Conservation (phyloP, 2,888 invertebrate genomes). For the Spodoptera littoralis region DNA sequence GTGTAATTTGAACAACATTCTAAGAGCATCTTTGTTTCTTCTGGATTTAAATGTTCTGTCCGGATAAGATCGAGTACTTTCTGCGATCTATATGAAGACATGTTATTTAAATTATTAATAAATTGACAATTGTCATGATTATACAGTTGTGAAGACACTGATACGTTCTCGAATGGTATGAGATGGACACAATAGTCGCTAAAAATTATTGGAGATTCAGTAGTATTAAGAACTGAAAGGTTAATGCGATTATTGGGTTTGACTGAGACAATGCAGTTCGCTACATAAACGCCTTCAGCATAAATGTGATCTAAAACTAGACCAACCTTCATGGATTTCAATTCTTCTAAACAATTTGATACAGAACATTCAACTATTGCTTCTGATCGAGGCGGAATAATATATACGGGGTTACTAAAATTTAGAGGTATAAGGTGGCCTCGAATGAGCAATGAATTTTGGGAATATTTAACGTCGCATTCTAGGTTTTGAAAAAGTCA, state of each 20-base stretch:
- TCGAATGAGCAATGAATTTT: not conserved
- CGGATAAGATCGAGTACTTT: constrained; percentile 7
- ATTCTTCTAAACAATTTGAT: constrained; percentile 1
- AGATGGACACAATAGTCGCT: not conserved
- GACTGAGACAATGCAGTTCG: constrained; percentile 1
- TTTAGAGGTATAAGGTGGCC: constrained; percentile 5
- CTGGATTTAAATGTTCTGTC: constrained; percentile 4
- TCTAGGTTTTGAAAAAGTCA: constrained; percentile 1
- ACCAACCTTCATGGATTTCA: constrained; percentile 3
- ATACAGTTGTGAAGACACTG: not conserved
- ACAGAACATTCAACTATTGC: constrained; percentile 4
- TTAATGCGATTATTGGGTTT: constrained; percentile 4
- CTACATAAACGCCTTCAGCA: not conserved
- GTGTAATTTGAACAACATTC: constrained; percentile 2
- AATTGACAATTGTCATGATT: not conserved
- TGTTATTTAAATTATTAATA: not conserved
- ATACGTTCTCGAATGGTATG: not conserved
- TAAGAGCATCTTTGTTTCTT: constrained; percentile 6
- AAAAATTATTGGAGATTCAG: constrained; percentile 2
- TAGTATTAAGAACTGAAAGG: not conserved
- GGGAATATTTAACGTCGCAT: not conserved
- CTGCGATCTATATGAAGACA: constrained; percentile 2
- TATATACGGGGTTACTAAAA: not conserved
- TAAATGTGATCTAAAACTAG: constrained; percentile 2
- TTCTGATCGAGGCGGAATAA: constrained; percentile 1